Percentiles rank a stretch among this genome's conserved stretches.
These are phyloP conservation scores for Psittacula cyanocephala DNA, from an alignment of 2,113 vertebrate species.

Conservation along the genomic window DNA sequence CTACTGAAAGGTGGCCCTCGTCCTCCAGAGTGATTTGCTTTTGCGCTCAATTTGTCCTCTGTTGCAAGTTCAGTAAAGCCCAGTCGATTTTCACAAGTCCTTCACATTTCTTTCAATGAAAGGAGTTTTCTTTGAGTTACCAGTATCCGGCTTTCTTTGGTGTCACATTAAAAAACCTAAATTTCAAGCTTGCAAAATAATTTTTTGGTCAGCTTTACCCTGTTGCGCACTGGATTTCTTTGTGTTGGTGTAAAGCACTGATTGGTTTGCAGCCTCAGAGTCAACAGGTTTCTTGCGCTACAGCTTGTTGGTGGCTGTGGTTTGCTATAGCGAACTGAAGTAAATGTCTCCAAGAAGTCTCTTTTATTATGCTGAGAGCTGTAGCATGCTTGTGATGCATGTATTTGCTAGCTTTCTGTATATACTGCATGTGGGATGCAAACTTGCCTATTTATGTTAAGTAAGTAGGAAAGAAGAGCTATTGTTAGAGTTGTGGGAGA, in stretches of 20 bases:
- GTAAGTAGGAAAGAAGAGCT: not conserved
- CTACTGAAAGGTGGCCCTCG: not conserved
- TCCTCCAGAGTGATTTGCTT: not conserved
- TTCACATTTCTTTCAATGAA: not conserved
- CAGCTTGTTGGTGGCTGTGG: not conserved
- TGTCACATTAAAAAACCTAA: not conserved
- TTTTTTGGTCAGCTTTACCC: not conserved
- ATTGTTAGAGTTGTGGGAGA: not conserved
- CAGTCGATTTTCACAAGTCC: rapidly evolving
- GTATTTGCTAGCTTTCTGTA: not conserved
- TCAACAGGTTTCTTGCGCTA: not conserved
- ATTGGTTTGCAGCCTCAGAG: not conserved
- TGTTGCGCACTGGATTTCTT: not conserved
- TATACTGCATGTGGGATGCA: not conserved
- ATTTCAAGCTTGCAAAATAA: not conserved
- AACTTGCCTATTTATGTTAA: not conserved
- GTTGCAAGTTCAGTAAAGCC: not conserved
- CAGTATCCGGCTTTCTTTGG: rapidly evolving
- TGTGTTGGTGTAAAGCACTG: not conserved
- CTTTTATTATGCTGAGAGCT: not conserved
- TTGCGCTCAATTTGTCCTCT: not conserved
- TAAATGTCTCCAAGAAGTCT: not conserved
- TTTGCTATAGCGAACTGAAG: not conserved
- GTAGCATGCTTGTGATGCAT: not conserved
- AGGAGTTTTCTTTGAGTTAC: not conserved